phyloP scores from a whole-genome alignment of 2,797 vertebrate species.

The Merluccius polli region DNA sequence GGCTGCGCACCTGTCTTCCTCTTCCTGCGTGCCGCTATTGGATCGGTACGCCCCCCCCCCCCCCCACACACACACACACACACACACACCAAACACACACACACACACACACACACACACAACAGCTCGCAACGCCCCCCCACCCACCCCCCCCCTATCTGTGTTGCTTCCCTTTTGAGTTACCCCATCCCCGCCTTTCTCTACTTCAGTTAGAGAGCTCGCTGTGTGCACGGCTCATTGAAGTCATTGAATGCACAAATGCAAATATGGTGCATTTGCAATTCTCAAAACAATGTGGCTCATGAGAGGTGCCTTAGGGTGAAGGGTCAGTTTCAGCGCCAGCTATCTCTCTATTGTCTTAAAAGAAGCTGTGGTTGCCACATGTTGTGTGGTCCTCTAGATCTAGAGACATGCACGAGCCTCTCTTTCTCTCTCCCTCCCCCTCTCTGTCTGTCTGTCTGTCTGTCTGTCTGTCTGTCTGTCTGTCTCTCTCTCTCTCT shows the following conservation, averaged over 20 bases:
- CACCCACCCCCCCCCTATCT: no score
- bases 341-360: no score
- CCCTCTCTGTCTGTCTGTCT: no score
- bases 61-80: slow-evolving; percentile 5
- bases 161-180: background rate
- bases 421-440: background rate
- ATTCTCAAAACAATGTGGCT: background rate
- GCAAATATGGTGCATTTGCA: background rate
- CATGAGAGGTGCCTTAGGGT: background rate
- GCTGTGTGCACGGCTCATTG: background rate
- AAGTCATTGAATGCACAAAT: background rate
- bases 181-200: background rate
- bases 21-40: slow-evolving; percentile 60
- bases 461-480: no score
- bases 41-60: slow-evolving; percentile 34
- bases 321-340: background rate
- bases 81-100: slow-evolving; percentile 5
- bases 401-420: no score
- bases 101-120: no score
- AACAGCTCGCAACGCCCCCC: no score
- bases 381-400: no score
- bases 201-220: background rate
- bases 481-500: no score
- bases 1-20: slow-evolving; percentile 70
- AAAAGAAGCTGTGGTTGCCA: no score